Evolutionary conservation across 2,113 vertebrate genomes (phyloP).

Genomic region (Syngnathus floridae): DNA sequence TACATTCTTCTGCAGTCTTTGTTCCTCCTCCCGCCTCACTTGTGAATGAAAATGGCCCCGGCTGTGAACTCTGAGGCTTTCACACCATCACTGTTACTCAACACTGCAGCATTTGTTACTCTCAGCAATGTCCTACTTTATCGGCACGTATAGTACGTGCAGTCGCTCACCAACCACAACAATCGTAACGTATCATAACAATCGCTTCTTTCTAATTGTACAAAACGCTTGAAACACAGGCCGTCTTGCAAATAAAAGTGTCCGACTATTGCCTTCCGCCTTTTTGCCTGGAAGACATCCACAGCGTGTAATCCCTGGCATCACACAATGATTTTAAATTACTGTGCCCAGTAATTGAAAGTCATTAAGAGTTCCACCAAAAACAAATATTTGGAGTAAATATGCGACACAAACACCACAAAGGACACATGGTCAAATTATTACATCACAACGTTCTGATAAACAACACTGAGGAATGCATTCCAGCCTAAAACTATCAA

Average conservation of each 20-base stretch:
- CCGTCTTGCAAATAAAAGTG: background rate
- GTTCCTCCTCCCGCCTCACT: conserved; percentile 14
- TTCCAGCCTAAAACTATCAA: background rate
- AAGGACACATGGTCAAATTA: background rate
- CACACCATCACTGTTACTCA: conserved; percentile 37
- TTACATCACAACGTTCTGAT: conserved; percentile 6
- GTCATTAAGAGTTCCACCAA: no score
- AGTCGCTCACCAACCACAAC: background rate
- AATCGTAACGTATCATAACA: no score
- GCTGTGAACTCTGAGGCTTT: conserved; percentile 22
- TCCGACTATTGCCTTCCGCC: background rate
- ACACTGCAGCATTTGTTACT: conserved; percentile 43
- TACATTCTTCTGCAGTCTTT: conserved; percentile 13
- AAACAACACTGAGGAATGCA: conserved; percentile 1
- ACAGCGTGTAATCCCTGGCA: conserved; percentile 1
- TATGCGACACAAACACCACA: background rate
- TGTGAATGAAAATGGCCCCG: conserved; percentile 29
- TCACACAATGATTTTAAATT: background rate
- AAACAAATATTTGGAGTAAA: no score
- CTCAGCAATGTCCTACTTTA: conserved; percentile 33
- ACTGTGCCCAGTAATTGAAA: no score
- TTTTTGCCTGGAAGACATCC: background rate
- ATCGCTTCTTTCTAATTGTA: conserved; percentile 2
- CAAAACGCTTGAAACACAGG: background rate
- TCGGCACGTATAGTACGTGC: conserved; percentile 20